These are phyloP conservation scores for Drosophila bunnanda DNA, from an alignment of 2,888 invertebrate species.

Conservation along the genomic window DNA sequence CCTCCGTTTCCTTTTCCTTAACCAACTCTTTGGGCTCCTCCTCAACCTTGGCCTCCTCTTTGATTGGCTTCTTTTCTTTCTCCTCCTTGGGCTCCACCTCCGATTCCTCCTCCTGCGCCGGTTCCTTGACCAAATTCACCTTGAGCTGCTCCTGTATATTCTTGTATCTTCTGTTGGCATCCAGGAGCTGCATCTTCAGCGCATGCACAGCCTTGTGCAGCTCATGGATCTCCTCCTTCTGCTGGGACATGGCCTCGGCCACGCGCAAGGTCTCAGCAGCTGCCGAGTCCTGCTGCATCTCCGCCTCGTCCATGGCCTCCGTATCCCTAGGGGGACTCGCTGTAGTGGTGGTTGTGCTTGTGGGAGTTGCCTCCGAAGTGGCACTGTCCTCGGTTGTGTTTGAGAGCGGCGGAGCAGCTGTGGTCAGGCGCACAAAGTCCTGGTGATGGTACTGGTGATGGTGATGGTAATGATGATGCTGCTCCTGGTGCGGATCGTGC, in stretches of 20 bases:
- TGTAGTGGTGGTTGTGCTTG: neutral
- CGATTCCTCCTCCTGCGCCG: neutral
- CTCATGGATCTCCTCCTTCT: slow-evolving; percentile 16
- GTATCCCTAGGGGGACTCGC: neutral
- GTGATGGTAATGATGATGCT: neutral
- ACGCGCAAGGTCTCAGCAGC: neutral
- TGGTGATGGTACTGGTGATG: slow-evolving; percentile 2
- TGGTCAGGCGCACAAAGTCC: slow-evolving; percentile 7
- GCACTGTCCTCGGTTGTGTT: neutral
- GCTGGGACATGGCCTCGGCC: slow-evolving; percentile 10
- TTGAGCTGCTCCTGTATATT: neutral
- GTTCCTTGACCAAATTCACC: neutral
- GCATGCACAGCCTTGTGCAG: slow-evolving; percentile 13
- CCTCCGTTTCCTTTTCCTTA: neutral
- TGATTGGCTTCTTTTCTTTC: neutral
- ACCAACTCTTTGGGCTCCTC: slow-evolving; percentile 4
- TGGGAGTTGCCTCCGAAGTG: neutral
- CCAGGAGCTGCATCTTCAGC: slow-evolving; percentile 12
- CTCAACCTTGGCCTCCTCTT: neutral
- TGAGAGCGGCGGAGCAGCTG: slow-evolving; percentile 6
- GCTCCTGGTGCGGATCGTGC: neutral
- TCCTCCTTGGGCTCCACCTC: neutral
- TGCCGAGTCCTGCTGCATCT: slow-evolving; percentile 29
- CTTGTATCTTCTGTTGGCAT: slow-evolving; percentile 5
- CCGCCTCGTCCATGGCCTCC: neutral